These are phyloP conservation scores for Bradypodion pumilum DNA, from an alignment of 2,797 vertebrate species.

Conservation along the genomic window DNA sequence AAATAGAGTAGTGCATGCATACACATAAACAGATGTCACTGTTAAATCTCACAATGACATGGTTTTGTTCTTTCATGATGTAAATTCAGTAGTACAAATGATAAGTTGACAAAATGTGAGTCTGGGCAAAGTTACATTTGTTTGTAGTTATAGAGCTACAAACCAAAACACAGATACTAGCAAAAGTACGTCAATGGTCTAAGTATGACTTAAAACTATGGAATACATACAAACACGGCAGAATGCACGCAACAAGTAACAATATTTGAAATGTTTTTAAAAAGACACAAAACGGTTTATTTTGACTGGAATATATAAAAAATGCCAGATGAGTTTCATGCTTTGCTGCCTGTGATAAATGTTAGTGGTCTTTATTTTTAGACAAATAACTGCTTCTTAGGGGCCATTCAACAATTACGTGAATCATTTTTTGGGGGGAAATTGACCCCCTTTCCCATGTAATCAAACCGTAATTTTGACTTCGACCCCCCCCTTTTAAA, in stretches of 20 bases:
- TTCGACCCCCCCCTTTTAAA: no score
- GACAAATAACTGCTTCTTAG: neutral
- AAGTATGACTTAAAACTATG: conserved; percentile 53
- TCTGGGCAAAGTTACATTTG: conserved; percentile 31
- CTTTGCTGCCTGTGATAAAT: neutral
- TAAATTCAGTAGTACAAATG: conserved; percentile 34
- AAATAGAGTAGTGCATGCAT: conserved; percentile 68
- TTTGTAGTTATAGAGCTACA: conserved; percentile 49
- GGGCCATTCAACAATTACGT: no score
- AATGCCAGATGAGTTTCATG: neutral
- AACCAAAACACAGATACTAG: conserved; percentile 46
- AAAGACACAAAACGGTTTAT: conserved; percentile 44
- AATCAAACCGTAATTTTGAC: no score
- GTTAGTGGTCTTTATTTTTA: conserved; percentile 7
- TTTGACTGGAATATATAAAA: conserved; percentile 13
- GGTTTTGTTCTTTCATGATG: conserved; percentile 31
- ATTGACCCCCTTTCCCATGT: no score
- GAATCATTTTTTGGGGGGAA: no score
- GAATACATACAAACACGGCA: conserved; percentile 54
- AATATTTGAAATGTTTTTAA: neutral
- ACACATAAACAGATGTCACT: conserved; percentile 47
- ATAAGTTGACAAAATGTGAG: conserved; percentile 28
- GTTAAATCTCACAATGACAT: conserved; percentile 36
- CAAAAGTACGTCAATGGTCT: conserved; percentile 49
- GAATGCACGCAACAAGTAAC: conserved; percentile 29